Base-by-base conservation (phyloP, 2,888 invertebrate genomes). In the Tolmerus cingulatus region DNA sequence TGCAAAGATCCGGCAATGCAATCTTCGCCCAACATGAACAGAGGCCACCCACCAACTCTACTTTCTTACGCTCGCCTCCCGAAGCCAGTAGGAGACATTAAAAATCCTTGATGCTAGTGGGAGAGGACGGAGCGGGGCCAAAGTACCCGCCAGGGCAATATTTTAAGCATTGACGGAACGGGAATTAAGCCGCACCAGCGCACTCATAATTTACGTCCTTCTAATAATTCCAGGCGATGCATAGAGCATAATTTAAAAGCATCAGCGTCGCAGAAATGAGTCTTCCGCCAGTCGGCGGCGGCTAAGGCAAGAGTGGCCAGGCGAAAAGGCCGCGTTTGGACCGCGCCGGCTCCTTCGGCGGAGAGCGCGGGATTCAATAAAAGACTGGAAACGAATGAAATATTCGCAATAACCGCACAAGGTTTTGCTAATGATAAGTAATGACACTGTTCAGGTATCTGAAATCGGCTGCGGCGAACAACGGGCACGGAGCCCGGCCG, bases 341-440 rank as follows among this genome's bases (percentile, higher is more conserved):
- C 43, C 37, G 37, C 34, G n/a, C 19, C 30, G 19, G 27, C 51
- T 79, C 51, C 51, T 79, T 79, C 30, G 79, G 51, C 7, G 79
- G 79, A 30, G 79, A 46, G 51, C 79, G 51, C 55, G 51, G 66
- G 12, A 55, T 55, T 87, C 87, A 87, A 87, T 87, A 84, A 79
- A 74, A 87, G 76, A 74, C 79, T 78, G 85, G 77, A 40, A 78
- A 43, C 55, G 76, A 87, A 85, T 87, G 87, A 87, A 87, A 66
- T 87, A 87, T 87, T 74, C 57, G 78, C 84, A 74, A 74, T 51
- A 87, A 74, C 87, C 84, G 87, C 85, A 87, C 87, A 79, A 86
- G 85, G 76, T 84, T 85, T 76, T 51, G 46, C 87, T 87, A 87
- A 87, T 87, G 87, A 87, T 87, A 87, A 87, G 87, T 87, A 87